Evolutionary conservation across 2,113 vertebrate genomes (phyloP).

Genomic region (Thamnaconus septentrionalis): DNA sequence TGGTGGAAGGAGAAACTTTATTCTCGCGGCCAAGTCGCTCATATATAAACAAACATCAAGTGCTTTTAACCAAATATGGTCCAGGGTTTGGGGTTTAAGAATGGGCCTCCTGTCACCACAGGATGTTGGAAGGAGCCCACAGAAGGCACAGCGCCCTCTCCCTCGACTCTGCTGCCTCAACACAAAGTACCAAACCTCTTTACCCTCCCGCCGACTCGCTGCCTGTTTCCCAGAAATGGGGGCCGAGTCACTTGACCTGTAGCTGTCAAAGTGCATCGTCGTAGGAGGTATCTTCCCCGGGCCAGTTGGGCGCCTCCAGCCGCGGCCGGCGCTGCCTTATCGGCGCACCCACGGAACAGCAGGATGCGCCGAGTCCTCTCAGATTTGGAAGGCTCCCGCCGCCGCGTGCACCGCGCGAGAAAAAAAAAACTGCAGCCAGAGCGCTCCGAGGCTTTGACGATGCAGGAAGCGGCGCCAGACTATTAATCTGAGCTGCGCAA

Average conservation of each 20-base stretch:
- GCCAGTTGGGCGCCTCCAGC: constrained; percentile 43
- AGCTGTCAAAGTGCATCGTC: constrained; percentile 26
- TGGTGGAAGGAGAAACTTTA: constrained; percentile 44
- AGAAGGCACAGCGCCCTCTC: constrained; percentile 59
- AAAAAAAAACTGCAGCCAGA: constrained; percentile 51
- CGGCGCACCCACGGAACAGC: constrained; percentile 39
- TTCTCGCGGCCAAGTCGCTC: constrained; percentile 51
- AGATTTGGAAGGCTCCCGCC: constrained; percentile 51
- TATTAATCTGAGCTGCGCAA: constrained; percentile 57
- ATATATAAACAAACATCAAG: constrained; percentile 69
- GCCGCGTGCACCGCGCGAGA: neutral
- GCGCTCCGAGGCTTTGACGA: constrained; percentile 58
- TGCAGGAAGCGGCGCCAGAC: constrained; percentile 56
- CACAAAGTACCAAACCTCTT: constrained; percentile 9
- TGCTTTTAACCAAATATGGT: constrained; percentile 70
- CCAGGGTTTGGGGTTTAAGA: constrained; percentile 58
- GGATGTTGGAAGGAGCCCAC: constrained; percentile 64
- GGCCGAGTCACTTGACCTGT: constrained; percentile 31
- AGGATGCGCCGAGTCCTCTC: constrained; percentile 53
- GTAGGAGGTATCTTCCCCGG: constrained; percentile 34
- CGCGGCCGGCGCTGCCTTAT: constrained; percentile 45
- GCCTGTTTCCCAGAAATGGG: constrained; percentile 10
- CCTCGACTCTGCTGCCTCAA: constrained; percentile 21
- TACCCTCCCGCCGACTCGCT: neutral
- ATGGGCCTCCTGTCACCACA: constrained; percentile 64